Percentiles rank a stretch among this genome's conserved stretches.
These are phyloP conservation scores for Lydus trimaculatus DNA, from an alignment of 2,888 invertebrate genomes.

Conservation along the genomic window DNA sequence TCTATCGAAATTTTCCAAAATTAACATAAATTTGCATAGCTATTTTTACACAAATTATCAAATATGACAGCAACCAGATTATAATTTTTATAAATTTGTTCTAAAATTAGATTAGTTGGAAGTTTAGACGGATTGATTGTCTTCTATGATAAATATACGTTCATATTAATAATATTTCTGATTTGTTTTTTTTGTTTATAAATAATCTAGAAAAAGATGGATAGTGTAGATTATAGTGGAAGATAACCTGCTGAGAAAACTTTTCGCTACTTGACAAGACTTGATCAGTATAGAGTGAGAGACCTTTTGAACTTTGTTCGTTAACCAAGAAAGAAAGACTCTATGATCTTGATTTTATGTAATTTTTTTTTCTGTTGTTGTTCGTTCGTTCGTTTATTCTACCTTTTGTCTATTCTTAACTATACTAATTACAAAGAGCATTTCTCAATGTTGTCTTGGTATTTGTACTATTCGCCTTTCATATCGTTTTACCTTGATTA, in stretches of 20 bases:
- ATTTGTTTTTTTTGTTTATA: not conserved
- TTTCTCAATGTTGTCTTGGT: slow-evolving; percentile 7
- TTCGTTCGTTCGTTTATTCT: not conserved
- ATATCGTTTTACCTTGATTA: not conserved
- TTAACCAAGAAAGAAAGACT: slow-evolving; percentile 10
- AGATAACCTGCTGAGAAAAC: slow-evolving; percentile 37
- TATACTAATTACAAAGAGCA: slow-evolving; percentile 3
- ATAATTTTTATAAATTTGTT: not conserved
- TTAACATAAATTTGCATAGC: not conserved
- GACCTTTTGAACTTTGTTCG: slow-evolving; percentile 39
- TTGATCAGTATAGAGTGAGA: slow-evolving; percentile 32
- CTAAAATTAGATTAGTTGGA: too few relatives aligned
- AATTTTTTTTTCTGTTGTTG: not conserved
- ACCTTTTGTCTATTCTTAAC: not conserved
- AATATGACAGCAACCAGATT: not conserved
- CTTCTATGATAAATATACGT: not conserved
- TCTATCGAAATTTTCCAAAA: not conserved
- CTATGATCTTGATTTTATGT: slow-evolving; percentile 8
- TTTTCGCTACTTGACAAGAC: slow-evolving; percentile 44
- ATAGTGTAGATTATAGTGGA: slow-evolving; percentile 2
- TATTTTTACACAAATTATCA: not conserved
- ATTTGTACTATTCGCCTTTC: not conserved
- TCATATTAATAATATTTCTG: not conserved
- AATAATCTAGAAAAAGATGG: not conserved
- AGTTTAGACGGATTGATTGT: too few relatives aligned